Percentiles rank a stretch among this genome's conserved stretches.
phyloP scores from a whole-genome alignment of 1,140 invertebrate species.

The Microplitis mediator region DNA sequence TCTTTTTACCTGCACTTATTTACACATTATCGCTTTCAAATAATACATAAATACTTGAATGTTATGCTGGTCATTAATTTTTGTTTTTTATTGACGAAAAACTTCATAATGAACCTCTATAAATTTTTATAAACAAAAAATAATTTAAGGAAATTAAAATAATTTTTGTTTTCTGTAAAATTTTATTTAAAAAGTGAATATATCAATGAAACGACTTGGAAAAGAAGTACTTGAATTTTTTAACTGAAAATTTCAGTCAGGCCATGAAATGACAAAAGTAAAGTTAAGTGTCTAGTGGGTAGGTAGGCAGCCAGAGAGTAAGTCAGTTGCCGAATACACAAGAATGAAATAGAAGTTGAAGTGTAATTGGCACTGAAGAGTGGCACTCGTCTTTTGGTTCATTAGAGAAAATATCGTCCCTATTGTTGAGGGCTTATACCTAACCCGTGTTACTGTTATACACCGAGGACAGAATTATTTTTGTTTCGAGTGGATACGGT shows the following conservation, averaged over 20 bases:
- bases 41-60: no score
- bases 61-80: no score
- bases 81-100: no score
- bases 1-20: no score
- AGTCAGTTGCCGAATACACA: constrained; percentile 16
- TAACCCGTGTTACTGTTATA: constrained; percentile 25
- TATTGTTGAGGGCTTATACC: constrained; percentile 56
- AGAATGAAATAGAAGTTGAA: constrained; percentile 38
- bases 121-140: no score
- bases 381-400: constrained; percentile 58
- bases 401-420: constrained; percentile 63
- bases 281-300: constrained; percentile 37
- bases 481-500: constrained; percentile 61
- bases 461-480: constrained; percentile 57
- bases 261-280: constrained; percentile 44
- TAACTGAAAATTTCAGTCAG: constrained; percentile 40
- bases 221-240: background rate
- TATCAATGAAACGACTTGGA: no score
- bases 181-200: no score
- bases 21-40: no score
- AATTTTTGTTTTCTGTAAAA: no score
- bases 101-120: no score
- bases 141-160: no score
- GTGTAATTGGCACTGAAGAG: constrained; percentile 63
- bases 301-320: background rate